Base-by-base conservation (phyloP, 2,888 invertebrate genomes). In the Caenorhabditis virilis region DNA sequence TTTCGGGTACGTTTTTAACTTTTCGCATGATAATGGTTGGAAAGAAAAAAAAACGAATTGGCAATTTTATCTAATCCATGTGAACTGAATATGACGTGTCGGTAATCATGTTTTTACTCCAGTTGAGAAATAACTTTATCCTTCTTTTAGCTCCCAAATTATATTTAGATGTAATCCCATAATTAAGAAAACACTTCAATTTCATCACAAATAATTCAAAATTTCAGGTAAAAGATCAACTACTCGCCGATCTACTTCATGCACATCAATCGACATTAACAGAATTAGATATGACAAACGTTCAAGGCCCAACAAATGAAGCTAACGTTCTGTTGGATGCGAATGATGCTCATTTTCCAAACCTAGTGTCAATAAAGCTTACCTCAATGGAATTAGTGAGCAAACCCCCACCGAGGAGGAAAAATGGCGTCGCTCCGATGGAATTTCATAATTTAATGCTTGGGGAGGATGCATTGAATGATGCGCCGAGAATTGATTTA, bases 371-470 rank as follows among this genome's bases (percentile, higher is more conserved):
- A 3, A 51, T 75, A n/a, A 59, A 62, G 23, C 46, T 71, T 25
- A 62, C 75, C 11, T 68, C 70, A 25, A 71, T 69, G 67, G 75
- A 75, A 30, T 54, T 70, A 18, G 39, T 75, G n/a, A 53, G 54
- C 4, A 62, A 61, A 15, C 63, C 69, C 20, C 45, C 52, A 15
- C 68, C 68, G 15, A 48, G 70, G 46, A 50, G 74, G 54, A 75
- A 76, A 43, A 58, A 69, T 39, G 76, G 73, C 20, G 57, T 63
- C 0, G 68, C 70, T 0, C 45, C 67, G 5, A 51, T 71, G 18
- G 72, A 73, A 20, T 47, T 59, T 30, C 49, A 66, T 36, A 46
- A 58, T 16, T 69, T 75, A 16, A 69, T 76, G 59, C 49, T 77
- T 13, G 69, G 75, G 4, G 77, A 72, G 23, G 72, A 72, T 23